Conservation (phyloP, 2,113 vertebrate species). For the Equus przewalskii region DNA sequence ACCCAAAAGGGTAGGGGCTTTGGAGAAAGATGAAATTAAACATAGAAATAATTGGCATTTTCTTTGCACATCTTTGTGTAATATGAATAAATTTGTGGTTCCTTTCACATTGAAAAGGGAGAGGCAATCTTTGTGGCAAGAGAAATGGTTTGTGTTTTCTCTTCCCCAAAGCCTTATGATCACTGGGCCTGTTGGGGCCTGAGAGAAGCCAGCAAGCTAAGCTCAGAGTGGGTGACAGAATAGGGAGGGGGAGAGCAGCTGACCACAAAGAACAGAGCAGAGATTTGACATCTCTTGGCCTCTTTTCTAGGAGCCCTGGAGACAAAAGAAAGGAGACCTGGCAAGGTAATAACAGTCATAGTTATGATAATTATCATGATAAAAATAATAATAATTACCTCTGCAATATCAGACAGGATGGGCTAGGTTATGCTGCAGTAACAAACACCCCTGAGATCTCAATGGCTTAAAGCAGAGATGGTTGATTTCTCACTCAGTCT, state of each 20-base stretch:
- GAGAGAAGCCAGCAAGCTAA: neutral
- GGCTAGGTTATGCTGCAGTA: neutral
- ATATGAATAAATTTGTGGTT: neutral
- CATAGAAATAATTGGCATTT: neutral
- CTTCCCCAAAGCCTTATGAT: neutral
- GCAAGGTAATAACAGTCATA: neutral
- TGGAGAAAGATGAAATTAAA: conserved; percentile 16
- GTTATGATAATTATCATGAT: neutral
- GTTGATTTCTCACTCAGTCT: neutral
- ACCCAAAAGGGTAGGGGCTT: neutral
- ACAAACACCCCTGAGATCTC: neutral
- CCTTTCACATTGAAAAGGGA: neutral
- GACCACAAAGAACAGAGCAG: neutral
- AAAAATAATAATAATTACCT: neutral
- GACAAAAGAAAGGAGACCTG: neutral
- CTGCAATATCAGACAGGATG: neutral
- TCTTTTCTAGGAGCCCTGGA: neutral
- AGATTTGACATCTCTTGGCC: neutral
- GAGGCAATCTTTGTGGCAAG: neutral
- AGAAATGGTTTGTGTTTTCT: neutral
- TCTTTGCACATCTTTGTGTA: neutral
- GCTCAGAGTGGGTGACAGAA: neutral
- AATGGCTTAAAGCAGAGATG: neutral
- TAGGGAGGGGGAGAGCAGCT: neutral
- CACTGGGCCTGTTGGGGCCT: neutral